Percentiles rank a stretch among this genome's conserved stretches.
Conservation (phyloP, 2,888 invertebrate species). For the Aphidoletes aphidimyza region DNA sequence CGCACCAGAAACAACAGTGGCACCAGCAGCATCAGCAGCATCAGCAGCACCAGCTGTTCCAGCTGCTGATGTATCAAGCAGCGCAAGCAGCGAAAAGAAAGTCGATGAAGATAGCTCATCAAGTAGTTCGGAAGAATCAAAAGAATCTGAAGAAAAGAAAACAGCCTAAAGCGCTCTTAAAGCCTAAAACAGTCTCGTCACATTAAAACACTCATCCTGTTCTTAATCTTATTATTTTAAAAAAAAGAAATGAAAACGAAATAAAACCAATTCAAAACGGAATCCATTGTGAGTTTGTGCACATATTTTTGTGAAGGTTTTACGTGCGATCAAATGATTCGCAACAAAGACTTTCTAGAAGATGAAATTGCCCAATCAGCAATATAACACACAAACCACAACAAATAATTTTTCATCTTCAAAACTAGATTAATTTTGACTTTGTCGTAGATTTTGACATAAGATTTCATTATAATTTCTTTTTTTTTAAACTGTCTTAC, state of each 20-base stretch:
- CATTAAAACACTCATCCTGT: neutral
- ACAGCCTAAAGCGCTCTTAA: constrained; percentile 49
- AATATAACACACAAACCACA: neutral
- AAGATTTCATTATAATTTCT: constrained; percentile 41
- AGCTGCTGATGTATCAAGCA: constrained; percentile 61
- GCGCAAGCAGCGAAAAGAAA: constrained; percentile 57
- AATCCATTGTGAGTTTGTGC: constrained; percentile 25
- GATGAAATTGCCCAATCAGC: neutral
- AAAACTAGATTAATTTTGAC: constrained; percentile 4
- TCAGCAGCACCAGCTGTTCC: constrained; percentile 59
- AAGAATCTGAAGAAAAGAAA: constrained; percentile 57
- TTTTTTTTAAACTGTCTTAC: constrained; percentile 33
- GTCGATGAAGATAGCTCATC: constrained; percentile 57
- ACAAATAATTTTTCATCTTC: neutral
- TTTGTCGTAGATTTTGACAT: constrained; percentile 12
- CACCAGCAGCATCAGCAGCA: constrained; percentile 57
- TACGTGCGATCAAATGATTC: neutral
- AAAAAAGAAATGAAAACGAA: constrained; percentile 1
- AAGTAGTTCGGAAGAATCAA: constrained; percentile 57
- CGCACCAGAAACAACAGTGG: constrained; percentile 60
- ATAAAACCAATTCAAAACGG: constrained; percentile 45
- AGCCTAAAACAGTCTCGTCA: constrained; percentile 45
- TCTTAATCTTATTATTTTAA: constrained; percentile 50
- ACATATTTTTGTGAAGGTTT: neutral
- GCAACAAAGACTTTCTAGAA: neutral